Percentiles rank a stretch among this genome's conserved stretches.
These are phyloP conservation scores for Nysson spinosus DNA, from an alignment of 2,888 invertebrate genomes.

Conservation along the genomic window DNA sequence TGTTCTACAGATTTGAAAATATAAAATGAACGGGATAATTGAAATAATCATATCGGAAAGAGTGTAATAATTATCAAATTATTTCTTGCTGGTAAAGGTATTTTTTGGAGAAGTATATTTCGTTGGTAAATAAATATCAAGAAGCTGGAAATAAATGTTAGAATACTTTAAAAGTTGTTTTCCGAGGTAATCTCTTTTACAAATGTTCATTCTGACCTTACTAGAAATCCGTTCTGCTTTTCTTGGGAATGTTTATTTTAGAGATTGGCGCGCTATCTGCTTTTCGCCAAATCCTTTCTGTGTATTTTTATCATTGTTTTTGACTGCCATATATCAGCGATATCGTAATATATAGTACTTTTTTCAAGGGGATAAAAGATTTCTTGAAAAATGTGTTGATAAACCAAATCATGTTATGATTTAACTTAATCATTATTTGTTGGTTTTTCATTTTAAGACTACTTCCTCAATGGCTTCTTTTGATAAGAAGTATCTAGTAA, in stretches of 20 bases:
- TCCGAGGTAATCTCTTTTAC: slow-evolving; percentile 21
- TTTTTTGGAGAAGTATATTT: slow-evolving; percentile 2
- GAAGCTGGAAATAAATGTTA: slow-evolving; percentile 24
- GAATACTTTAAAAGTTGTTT: slow-evolving; percentile 9
- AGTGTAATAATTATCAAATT: background rate
- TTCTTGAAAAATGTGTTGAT: too few relatives aligned
- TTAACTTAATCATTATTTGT: too few relatives aligned
- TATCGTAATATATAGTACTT: too few relatives aligned
- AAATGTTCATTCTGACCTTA: slow-evolving; percentile 23
- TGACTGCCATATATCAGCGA: background rate
- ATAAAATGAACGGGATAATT: background rate
- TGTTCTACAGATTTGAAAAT: too few relatives aligned
- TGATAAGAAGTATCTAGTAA: too few relatives aligned
- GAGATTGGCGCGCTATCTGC: slow-evolving; percentile 1
- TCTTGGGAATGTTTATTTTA: slow-evolving; percentile 18
- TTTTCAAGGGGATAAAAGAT: too few relatives aligned
- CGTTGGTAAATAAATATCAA: slow-evolving; percentile 23
- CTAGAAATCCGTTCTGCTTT: slow-evolving; percentile 8
- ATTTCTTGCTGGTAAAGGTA: slow-evolving; percentile 3
- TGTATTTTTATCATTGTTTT: background rate
- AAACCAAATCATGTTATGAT: too few relatives aligned
- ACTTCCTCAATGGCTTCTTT: too few relatives aligned
- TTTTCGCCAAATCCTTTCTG: background rate
- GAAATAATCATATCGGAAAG: slow-evolving; percentile 8
- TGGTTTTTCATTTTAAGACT: too few relatives aligned